Evolutionary conservation across 2,797 vertebrate species (phyloP), one percentile per base, ranked within the genome.

Genomic region (Vireo griseus): DNA sequence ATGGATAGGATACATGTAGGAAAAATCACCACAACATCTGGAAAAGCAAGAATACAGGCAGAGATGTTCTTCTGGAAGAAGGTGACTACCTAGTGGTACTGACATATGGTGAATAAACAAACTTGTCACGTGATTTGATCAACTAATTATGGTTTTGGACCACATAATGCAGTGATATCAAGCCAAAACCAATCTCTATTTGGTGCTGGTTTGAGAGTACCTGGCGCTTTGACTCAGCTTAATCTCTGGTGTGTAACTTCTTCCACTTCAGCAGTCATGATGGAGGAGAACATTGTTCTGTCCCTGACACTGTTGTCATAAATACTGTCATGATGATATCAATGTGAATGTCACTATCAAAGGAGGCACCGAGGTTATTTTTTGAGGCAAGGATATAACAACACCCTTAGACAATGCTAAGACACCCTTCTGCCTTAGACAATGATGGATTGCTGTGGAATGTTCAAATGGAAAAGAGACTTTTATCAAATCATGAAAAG

Each of bases 81-180:
- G 58, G 59, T 95, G 89, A 88, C 87, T 91, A 90, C 82, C 82
- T 90, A 63, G 73, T 78, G 66, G 11, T 95, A 71, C 58, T 84
- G 89, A 88, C 95, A 97, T 87, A 88, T 96, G 91, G 94, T 86
- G 72, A 91, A 76, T 86, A 78, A 91, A 55, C 76, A 93, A 95
- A 86, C n/a, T 59, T 90, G 47, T 92, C 87, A 85, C 80, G 72
- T 94, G 94, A 78, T 88, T 72, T 66, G 72, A 81, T 90, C 62
- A 72, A 81, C 40, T 94, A 73, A 90, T 91, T 89, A 68, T 28
- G 73, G 52, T 22, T 90, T 95, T 90, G 76, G 82, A 66, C 42
- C 51, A 29, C 1, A 2, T 55, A 62, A 54, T 20, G 54, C 24
- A 33, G 37, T 61, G 52, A 31, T 82, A 59, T 3, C n/a, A 37